phyloP scores from a whole-genome alignment of 2,113 vertebrate species.

The Stegostoma tigrinum region DNA sequence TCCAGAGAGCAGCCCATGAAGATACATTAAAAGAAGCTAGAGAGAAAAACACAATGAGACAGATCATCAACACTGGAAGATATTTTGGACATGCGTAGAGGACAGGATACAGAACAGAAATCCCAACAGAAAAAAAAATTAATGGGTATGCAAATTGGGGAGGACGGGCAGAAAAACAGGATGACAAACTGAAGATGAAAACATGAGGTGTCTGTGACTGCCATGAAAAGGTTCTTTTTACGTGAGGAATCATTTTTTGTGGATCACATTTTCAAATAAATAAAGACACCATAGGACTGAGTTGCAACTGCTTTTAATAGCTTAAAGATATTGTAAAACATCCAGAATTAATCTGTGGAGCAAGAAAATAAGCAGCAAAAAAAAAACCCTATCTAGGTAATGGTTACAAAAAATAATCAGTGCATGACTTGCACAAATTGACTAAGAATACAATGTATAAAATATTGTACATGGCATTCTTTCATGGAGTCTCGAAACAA shows the following conservation, averaged over 20 bases:
- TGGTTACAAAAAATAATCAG: not conserved
- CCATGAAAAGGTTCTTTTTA: not conserved
- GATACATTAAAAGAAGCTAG: slow-evolving; percentile 98
- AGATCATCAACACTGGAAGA: slow-evolving; percentile 32
- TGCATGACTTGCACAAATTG: not conserved
- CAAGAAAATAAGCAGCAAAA: not conserved
- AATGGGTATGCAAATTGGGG: not conserved
- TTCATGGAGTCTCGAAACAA: not conserved
- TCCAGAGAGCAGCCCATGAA: slow-evolving; percentile 75
- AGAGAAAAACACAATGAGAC: slow-evolving; percentile 46
- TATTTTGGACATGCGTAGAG: not conserved
- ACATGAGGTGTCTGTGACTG: not conserved
- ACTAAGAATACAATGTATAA: too few relatives aligned
- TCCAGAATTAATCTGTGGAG: slow-evolving; percentile 17
- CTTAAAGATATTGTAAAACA: not conserved
- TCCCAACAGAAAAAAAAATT: not conserved
- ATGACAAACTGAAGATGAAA: not conserved
- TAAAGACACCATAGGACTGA: slow-evolving; percentile 22
- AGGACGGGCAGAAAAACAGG: not conserved
- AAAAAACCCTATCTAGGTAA: not conserved
- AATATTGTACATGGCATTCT: not conserved
- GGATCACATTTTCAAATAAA: slow-evolving; percentile 22
- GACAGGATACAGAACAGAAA: not conserved
- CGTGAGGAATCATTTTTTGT: not conserved
- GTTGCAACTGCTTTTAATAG: slow-evolving; percentile 33